phyloP scores from a whole-genome alignment of 64 coral and sea anemone genomes.

The Stichodactyla helianthus region DNA sequence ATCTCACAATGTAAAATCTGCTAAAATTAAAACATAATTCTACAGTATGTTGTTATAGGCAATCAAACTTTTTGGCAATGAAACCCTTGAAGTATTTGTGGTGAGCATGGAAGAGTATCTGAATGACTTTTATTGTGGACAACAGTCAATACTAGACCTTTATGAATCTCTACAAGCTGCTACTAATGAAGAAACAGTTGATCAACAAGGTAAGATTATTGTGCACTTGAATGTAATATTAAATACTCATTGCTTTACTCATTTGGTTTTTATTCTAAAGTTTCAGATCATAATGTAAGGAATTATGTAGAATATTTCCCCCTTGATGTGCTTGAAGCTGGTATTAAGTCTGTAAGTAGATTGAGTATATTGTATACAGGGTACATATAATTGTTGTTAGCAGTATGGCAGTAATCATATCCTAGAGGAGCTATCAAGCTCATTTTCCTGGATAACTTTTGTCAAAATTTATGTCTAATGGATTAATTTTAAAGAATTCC shows the following conservation, averaged over 20 bases:
- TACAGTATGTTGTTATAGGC: not conserved
- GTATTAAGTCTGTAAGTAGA: constrained; percentile 83
- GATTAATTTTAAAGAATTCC: too few relatives aligned
- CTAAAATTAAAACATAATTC: not conserved
- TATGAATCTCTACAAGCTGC: constrained; percentile 72
- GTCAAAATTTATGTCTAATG: too few relatives aligned
- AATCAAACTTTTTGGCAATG: not conserved
- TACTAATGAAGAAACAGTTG: constrained; percentile 38
- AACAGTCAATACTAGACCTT: constrained; percentile 34
- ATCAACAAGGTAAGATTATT: not conserved
- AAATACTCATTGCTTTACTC: too few relatives aligned
- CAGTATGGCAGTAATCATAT: too few relatives aligned
- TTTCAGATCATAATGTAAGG: constrained; percentile 24
- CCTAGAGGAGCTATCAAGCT: not conserved
- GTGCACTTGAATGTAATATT: not conserved
- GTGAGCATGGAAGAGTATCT: constrained; percentile 60
- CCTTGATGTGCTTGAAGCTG: constrained; percentile 70
- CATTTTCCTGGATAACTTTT: too few relatives aligned
- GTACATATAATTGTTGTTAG: too few relatives aligned
- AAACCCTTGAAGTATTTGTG: constrained; percentile 67
- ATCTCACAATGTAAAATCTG: too few relatives aligned
- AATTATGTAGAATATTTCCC: constrained; percentile 72
- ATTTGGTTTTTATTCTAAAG: not conserved
- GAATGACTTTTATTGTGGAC: constrained; percentile 48
- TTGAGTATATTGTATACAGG: too few relatives aligned